A percentile compares a stretch with the other conserved stretches of the same genome.
Conservation (phyloP, 2,888 invertebrate species). For the Teinopalpus imperialis region DNA sequence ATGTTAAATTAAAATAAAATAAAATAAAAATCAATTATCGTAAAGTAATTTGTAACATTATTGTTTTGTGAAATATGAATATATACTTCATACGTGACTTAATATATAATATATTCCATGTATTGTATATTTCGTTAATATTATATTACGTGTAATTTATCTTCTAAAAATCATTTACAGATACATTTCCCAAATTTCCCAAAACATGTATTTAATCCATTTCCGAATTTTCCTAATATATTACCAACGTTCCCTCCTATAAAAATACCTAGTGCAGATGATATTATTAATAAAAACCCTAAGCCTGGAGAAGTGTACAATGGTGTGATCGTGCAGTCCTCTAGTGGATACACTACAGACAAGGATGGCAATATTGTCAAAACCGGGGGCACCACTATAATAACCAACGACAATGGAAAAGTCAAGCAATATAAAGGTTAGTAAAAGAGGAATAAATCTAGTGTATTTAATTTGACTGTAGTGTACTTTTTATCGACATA, state of each 20-base stretch:
- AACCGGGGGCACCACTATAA: conserved; percentile 38
- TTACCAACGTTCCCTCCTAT: conserved; percentile 27
- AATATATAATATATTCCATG: too few species aligned
- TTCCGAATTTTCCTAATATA: conserved; percentile 32
- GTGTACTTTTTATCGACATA: too few species aligned
- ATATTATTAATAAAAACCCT: conserved; percentile 38
- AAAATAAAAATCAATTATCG: not conserved
- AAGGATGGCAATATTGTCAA: conserved; percentile 39
- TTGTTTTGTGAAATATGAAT: too few species aligned
- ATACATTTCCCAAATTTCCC: conserved; percentile 24
- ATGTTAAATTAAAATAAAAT: conserved; percentile 2
- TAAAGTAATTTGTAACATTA: too few species aligned
- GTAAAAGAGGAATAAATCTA: too few species aligned
- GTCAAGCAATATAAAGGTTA: conserved; percentile 34
- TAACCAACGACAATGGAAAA: conserved; percentile 41
- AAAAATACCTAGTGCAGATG: conserved; percentile 31
- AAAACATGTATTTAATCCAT: conserved; percentile 24
- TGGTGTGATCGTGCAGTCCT: conserved; percentile 37
- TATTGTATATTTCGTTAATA: too few species aligned
- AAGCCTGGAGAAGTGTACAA: conserved; percentile 37
- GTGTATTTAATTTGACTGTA: too few species aligned
- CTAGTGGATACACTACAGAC: conserved; percentile 30
- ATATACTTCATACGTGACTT: too few species aligned
- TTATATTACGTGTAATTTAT: too few species aligned
- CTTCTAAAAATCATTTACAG: not conserved